Conservation (phyloP, 2,113 vertebrate species). For the Turnix velox region DNA sequence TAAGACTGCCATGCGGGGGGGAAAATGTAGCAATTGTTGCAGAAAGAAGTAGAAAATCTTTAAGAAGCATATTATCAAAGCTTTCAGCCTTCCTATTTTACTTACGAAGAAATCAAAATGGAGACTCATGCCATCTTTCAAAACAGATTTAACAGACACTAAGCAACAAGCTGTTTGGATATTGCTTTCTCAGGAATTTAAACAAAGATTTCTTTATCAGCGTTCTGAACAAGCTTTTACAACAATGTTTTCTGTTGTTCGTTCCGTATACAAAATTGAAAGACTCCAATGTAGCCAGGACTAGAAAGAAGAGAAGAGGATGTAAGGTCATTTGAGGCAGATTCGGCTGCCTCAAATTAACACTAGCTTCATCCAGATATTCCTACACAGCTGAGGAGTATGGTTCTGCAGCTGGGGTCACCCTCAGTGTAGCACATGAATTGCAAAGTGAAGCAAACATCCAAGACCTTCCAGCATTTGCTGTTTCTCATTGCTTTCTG, state of each 20-base stretch:
- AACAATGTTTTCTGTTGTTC: neutral
- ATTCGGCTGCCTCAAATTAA: neutral
- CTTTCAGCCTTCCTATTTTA: neutral
- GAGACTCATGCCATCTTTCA: neutral
- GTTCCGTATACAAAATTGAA: neutral
- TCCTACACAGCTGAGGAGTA: neutral
- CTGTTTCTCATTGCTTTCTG: neutral
- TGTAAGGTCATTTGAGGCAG: neutral
- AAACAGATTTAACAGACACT: neutral
- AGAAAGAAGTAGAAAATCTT: neutral
- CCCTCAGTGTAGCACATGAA: neutral
- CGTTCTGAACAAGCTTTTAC: rapidly evolving
- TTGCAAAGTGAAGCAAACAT: neutral
- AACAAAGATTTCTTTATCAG: neutral
- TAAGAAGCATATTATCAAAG: neutral
- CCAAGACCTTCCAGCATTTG: neutral
- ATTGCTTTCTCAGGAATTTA: neutral
- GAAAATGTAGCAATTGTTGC: neutral
- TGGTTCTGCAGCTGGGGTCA: neutral
- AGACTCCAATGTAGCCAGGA: neutral
- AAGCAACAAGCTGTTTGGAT: neutral
- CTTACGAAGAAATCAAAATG: neutral
- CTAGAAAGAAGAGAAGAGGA: neutral
- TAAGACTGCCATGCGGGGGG: neutral
- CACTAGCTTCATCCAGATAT: neutral